A percentile compares a stretch with the other conserved stretches of the same genome.
phyloP scores from a whole-genome alignment of 2,113 vertebrate genomes.

The Syngnathus floridae region DNA sequence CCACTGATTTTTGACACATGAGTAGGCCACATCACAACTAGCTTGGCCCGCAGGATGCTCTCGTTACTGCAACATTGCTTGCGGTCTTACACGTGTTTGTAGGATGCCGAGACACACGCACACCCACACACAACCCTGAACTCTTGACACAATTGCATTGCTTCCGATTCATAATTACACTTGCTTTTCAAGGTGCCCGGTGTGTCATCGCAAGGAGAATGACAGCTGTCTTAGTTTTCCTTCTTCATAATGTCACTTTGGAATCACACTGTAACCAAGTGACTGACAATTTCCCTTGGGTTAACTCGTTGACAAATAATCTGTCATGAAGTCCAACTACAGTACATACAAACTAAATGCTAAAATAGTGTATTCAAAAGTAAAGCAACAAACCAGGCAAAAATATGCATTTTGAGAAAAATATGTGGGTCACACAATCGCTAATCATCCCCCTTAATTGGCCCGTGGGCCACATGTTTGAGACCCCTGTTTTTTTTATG shows the following conservation, averaged over 20 bases:
- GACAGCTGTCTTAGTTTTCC: constrained; percentile 30
- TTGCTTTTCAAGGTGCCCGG: neutral
- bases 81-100: constrained; percentile 21
- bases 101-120: constrained; percentile 21
- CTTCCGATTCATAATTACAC: neutral
- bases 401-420: too few relatives aligned
- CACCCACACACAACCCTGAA: neutral
- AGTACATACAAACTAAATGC: too few relatives aligned
- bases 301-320: too few relatives aligned
- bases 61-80: constrained; percentile 18
- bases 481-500: neutral
- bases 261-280: too few relatives aligned
- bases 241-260: too few relatives aligned
- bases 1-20: constrained; percentile 12
- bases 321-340: too few relatives aligned
- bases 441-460: too few relatives aligned
- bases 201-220: constrained; percentile 13
- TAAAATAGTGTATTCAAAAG: too few relatives aligned
- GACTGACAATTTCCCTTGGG: too few relatives aligned
- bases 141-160: neutral
- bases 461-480: too few relatives aligned
- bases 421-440: too few relatives aligned
- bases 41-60: constrained; percentile 39
- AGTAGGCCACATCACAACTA: constrained; percentile 36
- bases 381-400: too few relatives aligned